Conservation (phyloP, 2,797 vertebrate genomes). For the Gobionotothen gibberifrons region DNA sequence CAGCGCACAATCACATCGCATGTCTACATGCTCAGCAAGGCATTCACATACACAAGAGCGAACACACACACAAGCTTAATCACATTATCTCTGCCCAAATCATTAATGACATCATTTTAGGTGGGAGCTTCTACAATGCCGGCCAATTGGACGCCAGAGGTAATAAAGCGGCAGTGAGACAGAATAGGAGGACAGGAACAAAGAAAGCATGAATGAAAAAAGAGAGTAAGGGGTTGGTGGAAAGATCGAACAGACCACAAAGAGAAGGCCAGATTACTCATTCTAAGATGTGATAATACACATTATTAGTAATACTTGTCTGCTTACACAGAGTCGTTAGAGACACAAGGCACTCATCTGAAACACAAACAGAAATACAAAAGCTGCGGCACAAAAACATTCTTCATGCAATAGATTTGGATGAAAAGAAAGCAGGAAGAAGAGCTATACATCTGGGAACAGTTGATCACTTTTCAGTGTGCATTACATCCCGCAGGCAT, state of each 20-base stretch:
- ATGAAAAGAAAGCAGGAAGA: background rate
- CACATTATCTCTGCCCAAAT: conserved; percentile 76
- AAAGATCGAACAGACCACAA: conserved; percentile 12
- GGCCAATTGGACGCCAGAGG: conserved; percentile 59
- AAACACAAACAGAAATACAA: background rate
- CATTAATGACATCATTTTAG: conserved; percentile 77
- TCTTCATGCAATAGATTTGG: background rate
- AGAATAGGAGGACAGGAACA: conserved; percentile 42
- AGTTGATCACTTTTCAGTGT: background rate
- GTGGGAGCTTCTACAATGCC: conserved; percentile 27
- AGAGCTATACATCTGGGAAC: background rate
- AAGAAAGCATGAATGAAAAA: conserved; percentile 41
- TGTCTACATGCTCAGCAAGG: conserved; percentile 10
- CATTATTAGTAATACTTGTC: background rate
- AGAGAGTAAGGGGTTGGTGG: conserved; percentile 5
- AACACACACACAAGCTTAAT: conserved; percentile 51
- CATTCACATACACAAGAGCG: conserved; percentile 17
- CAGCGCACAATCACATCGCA: conserved; percentile 18
- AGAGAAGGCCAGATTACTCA: conserved; percentile 5
- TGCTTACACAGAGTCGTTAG: background rate
- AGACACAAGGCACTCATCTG: too few relatives aligned
- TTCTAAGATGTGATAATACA: background rate
- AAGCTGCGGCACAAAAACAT: conserved; percentile 8
- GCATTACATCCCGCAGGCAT: background rate
- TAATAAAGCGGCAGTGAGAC: conserved; percentile 36